Percentiles rank a stretch among this genome's conserved stretches.
Conservation (phyloP, 2,797 vertebrate species). For the Pempheris klunzingeri region DNA sequence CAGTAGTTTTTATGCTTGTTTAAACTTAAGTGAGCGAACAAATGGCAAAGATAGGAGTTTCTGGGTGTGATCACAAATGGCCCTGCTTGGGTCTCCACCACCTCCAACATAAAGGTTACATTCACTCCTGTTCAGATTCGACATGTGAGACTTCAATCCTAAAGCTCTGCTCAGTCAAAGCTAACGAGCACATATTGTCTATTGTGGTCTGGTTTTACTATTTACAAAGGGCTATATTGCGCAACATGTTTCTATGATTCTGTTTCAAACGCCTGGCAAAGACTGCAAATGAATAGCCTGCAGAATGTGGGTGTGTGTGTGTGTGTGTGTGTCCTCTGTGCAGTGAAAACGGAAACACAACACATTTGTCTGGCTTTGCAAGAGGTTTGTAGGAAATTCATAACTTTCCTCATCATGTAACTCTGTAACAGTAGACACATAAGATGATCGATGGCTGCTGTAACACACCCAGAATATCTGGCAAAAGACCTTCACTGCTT, state of each 20-base stretch:
- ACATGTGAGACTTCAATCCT: background rate
- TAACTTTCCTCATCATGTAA: background rate
- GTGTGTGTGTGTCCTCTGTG: background rate
- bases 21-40: background rate
- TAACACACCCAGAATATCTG: background rate
- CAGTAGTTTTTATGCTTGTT: background rate
- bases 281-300: too few relatives aligned
- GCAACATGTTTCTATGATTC: background rate
- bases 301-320: too few relatives aligned
- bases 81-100: too few relatives aligned
- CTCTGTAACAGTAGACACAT: background rate
- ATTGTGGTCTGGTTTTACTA: background rate
- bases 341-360: background rate
- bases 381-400: background rate
- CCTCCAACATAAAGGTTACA: background rate
- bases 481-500: too few relatives aligned
- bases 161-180: background rate
- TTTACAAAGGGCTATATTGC: background rate
- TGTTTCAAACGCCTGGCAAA: background rate
- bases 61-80: conserved; percentile 4
- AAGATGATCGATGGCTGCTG: too few relatives aligned
- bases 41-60: background rate
- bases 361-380: background rate
- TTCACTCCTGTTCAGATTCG: background rate
- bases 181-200: background rate